Percentiles rank a stretch among this genome's conserved stretches.
Conservation (phyloP, 2,797 vertebrate species). For the Sternarchorhynchus goeldii region DNA sequence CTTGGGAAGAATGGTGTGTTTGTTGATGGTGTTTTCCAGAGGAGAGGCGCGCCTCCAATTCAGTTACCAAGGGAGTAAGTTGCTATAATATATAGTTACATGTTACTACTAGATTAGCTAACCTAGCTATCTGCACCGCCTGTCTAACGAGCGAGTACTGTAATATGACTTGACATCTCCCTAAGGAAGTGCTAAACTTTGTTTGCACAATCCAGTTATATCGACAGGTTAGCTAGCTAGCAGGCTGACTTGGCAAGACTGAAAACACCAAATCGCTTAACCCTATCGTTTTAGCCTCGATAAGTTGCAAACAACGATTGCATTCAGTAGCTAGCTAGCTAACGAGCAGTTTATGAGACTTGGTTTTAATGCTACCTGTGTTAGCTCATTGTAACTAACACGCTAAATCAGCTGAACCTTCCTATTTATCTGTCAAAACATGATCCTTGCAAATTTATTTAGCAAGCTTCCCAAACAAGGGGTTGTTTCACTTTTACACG, state of each 20-base stretch:
- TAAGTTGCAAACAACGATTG: no score
- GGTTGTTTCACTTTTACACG: not conserved
- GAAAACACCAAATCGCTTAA: no score
- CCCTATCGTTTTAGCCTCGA: no score
- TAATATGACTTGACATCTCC: no score
- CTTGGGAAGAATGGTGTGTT: conserved; percentile 98
- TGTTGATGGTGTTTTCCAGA: conserved; percentile 96
- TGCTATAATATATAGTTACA: not conserved
- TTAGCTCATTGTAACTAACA: no score
- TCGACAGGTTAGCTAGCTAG: no score
- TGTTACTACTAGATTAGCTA: conserved; percentile 7
- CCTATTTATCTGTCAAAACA: no score
- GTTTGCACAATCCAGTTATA: no score
- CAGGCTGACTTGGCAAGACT: no score
- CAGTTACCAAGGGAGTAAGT: conserved; percentile 93
- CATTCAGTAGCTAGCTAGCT: not conserved
- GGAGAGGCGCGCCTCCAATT: conserved; percentile 88
- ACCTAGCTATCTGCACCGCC: conserved; percentile 5
- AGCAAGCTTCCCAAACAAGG: not conserved
- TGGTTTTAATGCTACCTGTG: no score
- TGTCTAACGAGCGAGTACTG: not conserved
- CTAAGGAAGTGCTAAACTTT: no score
- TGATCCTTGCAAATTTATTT: no score
- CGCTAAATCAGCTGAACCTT: not conserved
- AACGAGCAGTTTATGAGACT: not conserved